These are phyloP conservation scores for Ammodytes marinus DNA, from an alignment of 2,113 vertebrate genomes.

Conservation along the genomic window DNA sequence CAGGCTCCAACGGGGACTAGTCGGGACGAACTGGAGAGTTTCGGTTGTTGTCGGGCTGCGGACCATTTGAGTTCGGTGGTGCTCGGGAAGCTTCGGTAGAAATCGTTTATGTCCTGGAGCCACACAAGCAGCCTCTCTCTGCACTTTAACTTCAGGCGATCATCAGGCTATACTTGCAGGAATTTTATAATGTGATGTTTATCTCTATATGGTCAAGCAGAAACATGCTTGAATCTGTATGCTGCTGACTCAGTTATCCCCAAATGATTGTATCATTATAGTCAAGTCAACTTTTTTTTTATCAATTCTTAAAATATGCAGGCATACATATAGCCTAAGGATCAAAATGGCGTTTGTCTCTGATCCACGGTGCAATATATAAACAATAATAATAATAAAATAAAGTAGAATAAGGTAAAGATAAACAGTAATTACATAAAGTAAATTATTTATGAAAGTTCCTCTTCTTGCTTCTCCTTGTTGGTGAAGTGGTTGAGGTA, in stretches of 20 bases:
- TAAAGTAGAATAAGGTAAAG: too few species aligned
- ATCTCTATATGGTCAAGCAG: neutral
- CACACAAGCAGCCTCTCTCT: constrained; percentile 20
- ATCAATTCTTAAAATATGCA: too few species aligned
- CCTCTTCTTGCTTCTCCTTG: too few species aligned
- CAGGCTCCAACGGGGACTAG: constrained; percentile 53
- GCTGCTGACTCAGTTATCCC: neutral
- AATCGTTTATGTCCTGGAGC: constrained; percentile 34
- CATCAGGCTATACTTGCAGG: neutral
- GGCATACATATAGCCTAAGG: too few species aligned
- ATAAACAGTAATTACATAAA: too few species aligned
- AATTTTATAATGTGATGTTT: neutral
- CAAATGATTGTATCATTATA: too few species aligned
- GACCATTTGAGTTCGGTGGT: constrained; percentile 52
- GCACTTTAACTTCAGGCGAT: constrained; percentile 1
- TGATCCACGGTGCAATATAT: too few species aligned
- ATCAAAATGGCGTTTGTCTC: too few species aligned
- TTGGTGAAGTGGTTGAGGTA: too few species aligned
- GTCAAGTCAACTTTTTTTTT: too few species aligned
- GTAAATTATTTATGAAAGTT: neutral
- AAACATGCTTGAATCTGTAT: neutral
- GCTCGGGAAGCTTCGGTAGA: constrained; percentile 66
- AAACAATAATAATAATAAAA: too few species aligned
- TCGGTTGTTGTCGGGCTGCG: constrained; percentile 66
- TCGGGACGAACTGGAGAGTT: constrained; percentile 51